phyloP scores from a whole-genome alignment of 2,888 invertebrate species.

The Eudasyphora cyanicolor region DNA sequence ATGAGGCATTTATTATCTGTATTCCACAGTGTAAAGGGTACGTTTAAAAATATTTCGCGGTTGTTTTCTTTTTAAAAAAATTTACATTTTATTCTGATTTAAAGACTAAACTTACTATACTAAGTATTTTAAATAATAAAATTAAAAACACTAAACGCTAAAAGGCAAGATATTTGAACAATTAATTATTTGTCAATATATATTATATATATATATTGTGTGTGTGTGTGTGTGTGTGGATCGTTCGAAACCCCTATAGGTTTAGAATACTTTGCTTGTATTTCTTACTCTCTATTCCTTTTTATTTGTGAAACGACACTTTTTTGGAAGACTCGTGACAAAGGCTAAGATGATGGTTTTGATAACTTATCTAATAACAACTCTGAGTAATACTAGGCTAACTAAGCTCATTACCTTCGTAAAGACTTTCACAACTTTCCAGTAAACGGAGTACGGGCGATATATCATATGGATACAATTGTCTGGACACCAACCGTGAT shows the following conservation, averaged over 20 bases:
- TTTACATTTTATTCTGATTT: conserved; percentile 25
- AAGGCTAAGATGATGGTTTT: neutral
- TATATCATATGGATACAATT: conserved; percentile 94
- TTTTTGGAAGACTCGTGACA: neutral
- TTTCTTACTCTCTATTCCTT: neutral
- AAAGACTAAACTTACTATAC: neutral
- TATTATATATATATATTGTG: neutral
- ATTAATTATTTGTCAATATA: neutral
- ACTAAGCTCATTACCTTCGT: conserved; percentile 91
- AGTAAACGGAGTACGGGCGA: conserved; percentile 91
- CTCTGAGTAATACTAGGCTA: conserved; percentile 72
- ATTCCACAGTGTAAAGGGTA: neutral
- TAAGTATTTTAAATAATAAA: conserved; percentile 24
- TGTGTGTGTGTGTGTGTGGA: neutral
- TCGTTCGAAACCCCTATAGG: neutral
- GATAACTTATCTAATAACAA: neutral
- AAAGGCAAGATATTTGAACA: conserved; percentile 36
- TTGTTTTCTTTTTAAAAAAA: conserved; percentile 25
- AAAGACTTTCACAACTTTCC: conserved; percentile 91
- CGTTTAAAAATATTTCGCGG: neutral
- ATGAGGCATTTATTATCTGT: neutral
- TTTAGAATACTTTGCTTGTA: neutral
- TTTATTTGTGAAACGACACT: conserved; percentile 7
- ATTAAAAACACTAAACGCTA: conserved; percentile 10
- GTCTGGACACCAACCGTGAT: conserved; percentile 89